Evolutionary conservation across 2,797 vertebrate genomes (phyloP), one percentile per base, ranked within the genome.

Genomic region (Mus minutoides): DNA sequence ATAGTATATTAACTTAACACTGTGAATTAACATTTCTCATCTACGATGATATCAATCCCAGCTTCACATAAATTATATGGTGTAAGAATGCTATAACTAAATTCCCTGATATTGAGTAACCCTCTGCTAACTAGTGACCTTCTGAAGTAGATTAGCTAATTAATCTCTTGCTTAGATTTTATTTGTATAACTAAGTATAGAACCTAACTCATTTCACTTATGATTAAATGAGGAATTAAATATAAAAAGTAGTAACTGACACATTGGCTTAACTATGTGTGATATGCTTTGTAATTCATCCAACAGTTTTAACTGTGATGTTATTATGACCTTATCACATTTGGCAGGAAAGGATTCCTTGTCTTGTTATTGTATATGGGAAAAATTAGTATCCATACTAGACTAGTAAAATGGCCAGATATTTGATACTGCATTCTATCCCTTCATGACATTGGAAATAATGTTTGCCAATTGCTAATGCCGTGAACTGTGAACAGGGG

Each of bases 221-320:
- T 76, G 76, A 96, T 90, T 83, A 77, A 91, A 82, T 82, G n/a
- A 94, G 7, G 13, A 58, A 40, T 54, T 54, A 92, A 73, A 49
- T 11, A 0, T 67, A 37, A 80, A 62, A 80, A 92, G 24, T 21
- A 71, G 17, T 26, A 13, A 11, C 26, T 46, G n/a, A 40, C 6
- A 83, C 3, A 9, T 79, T 31, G 37, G 56, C 24, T 46, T 73
- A 82, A 71, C 6, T 62, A 3, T 21, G 19, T 0, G 0, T 46
- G 26, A 86, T 77, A 71, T 43, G 16, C 43, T 77, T 56, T 29
- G 5, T 40, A 75, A 76, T 76, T 86, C 67, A 75, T 43, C 64
- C 40, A 54, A 58, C 10, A 31, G 9, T 92, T 86, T 79, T 43
- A 71, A 69, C 62, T 34, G 22, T 26, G 6, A 34, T 9, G 0